These are phyloP conservation scores for Pitta sordida DNA, from an alignment of 2,113 vertebrate genomes.

Conservation along the genomic window DNA sequence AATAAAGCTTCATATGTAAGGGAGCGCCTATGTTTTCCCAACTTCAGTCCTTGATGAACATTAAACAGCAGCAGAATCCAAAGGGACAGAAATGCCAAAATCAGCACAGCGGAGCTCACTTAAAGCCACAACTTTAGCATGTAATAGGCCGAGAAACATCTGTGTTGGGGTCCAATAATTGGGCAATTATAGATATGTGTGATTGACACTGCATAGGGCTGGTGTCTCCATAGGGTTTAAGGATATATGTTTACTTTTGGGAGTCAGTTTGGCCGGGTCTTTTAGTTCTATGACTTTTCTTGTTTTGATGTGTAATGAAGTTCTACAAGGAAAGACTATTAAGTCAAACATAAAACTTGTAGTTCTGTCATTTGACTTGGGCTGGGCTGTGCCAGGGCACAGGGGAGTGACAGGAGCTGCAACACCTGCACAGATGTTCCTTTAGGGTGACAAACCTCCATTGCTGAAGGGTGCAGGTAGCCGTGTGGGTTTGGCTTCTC, in stretches of 20 bases:
- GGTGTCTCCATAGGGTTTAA: background rate
- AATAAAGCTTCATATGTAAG: constrained; percentile 34
- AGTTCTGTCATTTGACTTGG: background rate
- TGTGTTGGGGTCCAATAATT: background rate
- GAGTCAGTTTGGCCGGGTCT: background rate
- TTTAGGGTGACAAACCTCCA: background rate
- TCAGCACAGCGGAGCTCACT: background rate
- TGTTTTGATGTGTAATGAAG: background rate
- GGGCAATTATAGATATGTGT: background rate
- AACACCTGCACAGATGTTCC: background rate
- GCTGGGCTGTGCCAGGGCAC: background rate
- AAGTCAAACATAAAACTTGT: background rate
- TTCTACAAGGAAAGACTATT: background rate
- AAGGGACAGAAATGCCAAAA: constrained; percentile 4
- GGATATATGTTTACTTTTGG: background rate
- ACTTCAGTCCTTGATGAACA: constrained; percentile 31
- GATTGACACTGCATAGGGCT: background rate
- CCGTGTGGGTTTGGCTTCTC: background rate
- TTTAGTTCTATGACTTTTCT: background rate
- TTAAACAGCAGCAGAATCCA: constrained; percentile 28
- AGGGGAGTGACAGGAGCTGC: background rate
- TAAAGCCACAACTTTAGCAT: background rate
- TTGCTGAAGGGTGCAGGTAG: background rate
- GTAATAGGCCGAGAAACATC: background rate
- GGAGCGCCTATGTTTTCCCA: constrained; percentile 61